Percentiles rank a stretch among this genome's conserved stretches.
Conservation (phyloP, 2,113 vertebrate genomes). For the Ifrita kowaldi region DNA sequence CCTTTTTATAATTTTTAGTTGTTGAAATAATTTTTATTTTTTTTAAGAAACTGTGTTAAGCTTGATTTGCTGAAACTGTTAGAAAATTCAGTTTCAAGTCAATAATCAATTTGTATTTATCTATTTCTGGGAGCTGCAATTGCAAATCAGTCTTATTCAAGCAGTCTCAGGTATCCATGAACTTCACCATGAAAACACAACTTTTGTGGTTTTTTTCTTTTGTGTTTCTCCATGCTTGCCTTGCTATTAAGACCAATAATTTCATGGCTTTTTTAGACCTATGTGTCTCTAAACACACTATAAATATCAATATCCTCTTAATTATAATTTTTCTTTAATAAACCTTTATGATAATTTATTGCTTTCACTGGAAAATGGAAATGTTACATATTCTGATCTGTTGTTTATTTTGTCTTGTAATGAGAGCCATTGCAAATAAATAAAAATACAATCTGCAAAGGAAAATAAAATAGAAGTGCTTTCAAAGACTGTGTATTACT, state of each 20-base stretch:
- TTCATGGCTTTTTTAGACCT: not conserved
- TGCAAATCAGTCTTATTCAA: not conserved
- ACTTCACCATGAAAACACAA: not conserved
- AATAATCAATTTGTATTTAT: not conserved
- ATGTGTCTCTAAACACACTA: not conserved
- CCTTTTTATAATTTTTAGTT: not conserved
- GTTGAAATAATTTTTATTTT: not conserved
- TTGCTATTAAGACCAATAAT: not conserved
- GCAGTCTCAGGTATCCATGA: not conserved
- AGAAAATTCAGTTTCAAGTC: not conserved
- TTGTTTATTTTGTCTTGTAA: not conserved
- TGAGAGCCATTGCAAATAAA: not conserved
- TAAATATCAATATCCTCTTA: not conserved
- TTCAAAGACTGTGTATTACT: not conserved
- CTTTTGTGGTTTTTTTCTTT: not conserved
- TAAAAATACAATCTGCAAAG: not conserved
- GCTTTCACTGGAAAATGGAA: not conserved
- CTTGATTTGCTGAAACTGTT: not conserved
- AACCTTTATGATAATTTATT: not conserved
- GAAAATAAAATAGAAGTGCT: not conserved
- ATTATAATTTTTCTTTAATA: not conserved
- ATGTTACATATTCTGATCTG: not conserved
- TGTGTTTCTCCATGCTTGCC: not conserved
- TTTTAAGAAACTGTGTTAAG: not conserved
- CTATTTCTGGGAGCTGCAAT: not conserved